Evolutionary conservation across 1,140 invertebrate species (phyloP).

Genomic region (Ptiloglossa arizonensis): DNA sequence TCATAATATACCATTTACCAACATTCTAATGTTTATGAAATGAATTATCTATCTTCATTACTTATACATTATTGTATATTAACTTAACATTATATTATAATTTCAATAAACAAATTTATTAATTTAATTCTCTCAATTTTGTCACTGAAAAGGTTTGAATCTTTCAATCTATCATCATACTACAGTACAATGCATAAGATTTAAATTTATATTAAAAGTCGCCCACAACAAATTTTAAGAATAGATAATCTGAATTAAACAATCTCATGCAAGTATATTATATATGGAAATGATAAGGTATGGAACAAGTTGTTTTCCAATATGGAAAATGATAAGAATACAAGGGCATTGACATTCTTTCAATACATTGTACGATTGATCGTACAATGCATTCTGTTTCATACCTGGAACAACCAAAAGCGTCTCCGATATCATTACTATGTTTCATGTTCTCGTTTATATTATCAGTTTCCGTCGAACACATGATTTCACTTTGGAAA

Average conservation of each 20-base stretch:
- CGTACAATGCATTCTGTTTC: background rate
- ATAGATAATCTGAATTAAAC: conserved; percentile 20
- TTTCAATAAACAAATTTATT: conserved; percentile 4
- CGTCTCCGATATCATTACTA: conserved; percentile 70
- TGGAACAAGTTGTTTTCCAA: conserved; percentile 11
- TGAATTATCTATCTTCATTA: background rate
- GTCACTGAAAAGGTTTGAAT: background rate
- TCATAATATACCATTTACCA: too few relatives aligned
- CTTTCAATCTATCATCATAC: background rate
- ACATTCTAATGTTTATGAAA: background rate
- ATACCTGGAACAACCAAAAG: conserved; percentile 76
- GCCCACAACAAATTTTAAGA: background rate
- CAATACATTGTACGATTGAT: conserved; percentile 14
- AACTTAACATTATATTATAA: too few relatives aligned
- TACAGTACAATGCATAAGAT: conserved; percentile 1
- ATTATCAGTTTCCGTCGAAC: conserved; percentile 5
- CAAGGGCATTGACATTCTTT: conserved; percentile 8
- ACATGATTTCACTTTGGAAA: conserved; percentile 27
- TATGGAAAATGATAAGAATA: background rate
- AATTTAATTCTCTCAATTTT: conserved; percentile 1
- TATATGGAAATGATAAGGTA: too few relatives aligned
- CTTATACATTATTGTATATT: too few relatives aligned
- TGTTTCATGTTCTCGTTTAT: conserved; percentile 9
- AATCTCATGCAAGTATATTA: conserved; percentile 11
- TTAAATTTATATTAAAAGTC: background rate